These are phyloP conservation scores for Sphenopsis melanotis DNA, from an alignment of 2,797 vertebrate genomes.

Conservation along the genomic window DNA sequence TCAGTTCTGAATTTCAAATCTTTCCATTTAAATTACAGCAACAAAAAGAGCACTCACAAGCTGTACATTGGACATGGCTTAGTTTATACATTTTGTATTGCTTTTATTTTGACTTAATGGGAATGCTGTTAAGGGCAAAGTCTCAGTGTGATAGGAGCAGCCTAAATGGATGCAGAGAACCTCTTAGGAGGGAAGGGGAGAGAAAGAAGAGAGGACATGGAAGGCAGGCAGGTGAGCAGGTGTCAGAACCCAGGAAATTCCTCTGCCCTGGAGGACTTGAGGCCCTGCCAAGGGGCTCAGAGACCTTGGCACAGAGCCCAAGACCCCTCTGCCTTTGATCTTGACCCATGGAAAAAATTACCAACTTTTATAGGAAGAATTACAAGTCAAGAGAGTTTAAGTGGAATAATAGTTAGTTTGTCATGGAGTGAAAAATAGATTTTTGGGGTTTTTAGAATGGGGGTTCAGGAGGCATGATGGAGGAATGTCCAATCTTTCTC, in stretches of 20 bases:
- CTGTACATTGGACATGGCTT: not conserved
- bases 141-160: not conserved
- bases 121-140: not conserved
- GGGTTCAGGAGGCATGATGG: not conserved
- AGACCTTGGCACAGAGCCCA: not conserved
- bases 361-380: not conserved
- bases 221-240: not conserved
- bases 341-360: not conserved
- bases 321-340: not conserved
- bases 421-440: not conserved
- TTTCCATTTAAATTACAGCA: not conserved
- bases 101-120: conserved; percentile 8
- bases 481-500: not conserved
- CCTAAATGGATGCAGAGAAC: not conserved
- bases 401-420: not conserved
- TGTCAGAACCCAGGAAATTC: not conserved
- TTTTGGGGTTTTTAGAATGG: not conserved
- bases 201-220: not conserved
- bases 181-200: not conserved
- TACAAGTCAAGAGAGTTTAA: not conserved
- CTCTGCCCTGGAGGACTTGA: not conserved
- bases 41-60: not conserved
- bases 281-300: not conserved
- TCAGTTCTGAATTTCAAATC: not conserved
- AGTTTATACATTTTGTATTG: not conserved